phyloP scores from a whole-genome alignment of 2,888 invertebrate genomes.

The Linnaemya tessellans region DNA sequence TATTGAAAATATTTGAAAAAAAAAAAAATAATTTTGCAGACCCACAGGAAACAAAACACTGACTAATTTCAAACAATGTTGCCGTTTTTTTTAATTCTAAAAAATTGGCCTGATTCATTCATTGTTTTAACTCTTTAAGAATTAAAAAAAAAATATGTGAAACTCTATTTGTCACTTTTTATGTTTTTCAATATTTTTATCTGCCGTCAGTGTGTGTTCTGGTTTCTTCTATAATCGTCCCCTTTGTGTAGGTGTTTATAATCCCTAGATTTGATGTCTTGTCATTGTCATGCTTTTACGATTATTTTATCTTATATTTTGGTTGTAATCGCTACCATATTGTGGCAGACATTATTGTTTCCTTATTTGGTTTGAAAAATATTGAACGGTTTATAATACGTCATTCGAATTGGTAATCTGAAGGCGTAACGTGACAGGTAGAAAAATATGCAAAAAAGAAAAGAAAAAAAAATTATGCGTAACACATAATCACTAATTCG shows the following conservation, averaged over 20 bases:
- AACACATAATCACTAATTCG: background rate
- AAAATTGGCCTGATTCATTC: background rate
- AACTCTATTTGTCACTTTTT: slow-evolving; percentile 42
- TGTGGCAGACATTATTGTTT: background rate
- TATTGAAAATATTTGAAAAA: no score
- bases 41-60: no score
- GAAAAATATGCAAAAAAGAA: background rate
- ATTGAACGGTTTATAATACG: background rate
- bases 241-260: slow-evolving; percentile 69
- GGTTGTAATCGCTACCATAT: slow-evolving; percentile 6
- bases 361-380: slow-evolving; percentile 12
- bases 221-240: slow-evolving; percentile 56
- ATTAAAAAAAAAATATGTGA: slow-evolving; percentile 38
- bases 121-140: slow-evolving; percentile 10
- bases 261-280: slow-evolving; percentile 69
- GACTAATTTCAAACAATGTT: background rate
- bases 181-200: slow-evolving; percentile 19
- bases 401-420: background rate
- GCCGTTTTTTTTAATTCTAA: background rate
- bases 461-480: background rate
- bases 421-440: background rate
- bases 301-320: slow-evolving; percentile 13
- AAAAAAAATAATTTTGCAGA: no score
- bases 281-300: slow-evolving; percentile 51
- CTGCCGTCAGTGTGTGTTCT: slow-evolving; percentile 34